Base-by-base conservation (phyloP, 2,888 invertebrate species). In the Stictocephala bisonia region DNA sequence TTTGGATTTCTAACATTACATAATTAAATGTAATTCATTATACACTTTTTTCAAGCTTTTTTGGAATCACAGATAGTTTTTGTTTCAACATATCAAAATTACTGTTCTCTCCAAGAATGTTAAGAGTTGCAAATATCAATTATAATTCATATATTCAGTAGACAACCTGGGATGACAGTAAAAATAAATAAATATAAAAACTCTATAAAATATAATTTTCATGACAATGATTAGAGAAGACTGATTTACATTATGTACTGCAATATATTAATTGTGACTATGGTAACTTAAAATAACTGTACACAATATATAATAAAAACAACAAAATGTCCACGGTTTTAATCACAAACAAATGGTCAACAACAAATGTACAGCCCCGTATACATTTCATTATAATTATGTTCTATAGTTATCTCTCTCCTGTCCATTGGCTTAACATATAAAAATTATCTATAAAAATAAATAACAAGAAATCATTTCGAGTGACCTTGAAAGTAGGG, bases 291-390 rank as follows among this genome's bases (percentile, higher is more conserved):
- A 64, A 64, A 64, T 64, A 64, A 64, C 64, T 64, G 64, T 64
- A 64, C 64, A 64, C 44, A 44, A 44, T n/a, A n/a, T n/a, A n/a
- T n/a, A n/a, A 44, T 44, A 44, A 44, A 44, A 44, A 24, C 60
- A 40, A 64, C 40, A 44, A 40, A 64, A 44, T 18, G 40, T 44
- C 26, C 18, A 44, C 44, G 27, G 20, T 24, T 41, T 64, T 41
- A 60, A 60, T 60, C 35, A 40, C 44, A 64, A 60, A 35, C 27
- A 44, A 64, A 64, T 31, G 26, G 15, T 56, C 44, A 71, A 58
- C 58, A 71, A 71, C 70, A 48, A 29, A 58, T 71, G 70, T 58
- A 71, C 70, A 71, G 13, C 58, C 56, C 58, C 58, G 70, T 71
- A 58, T 71, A 71, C 70, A 58, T 58, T 71, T n/a, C 15, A 44